Evolutionary conservation across 2,888 invertebrate genomes (phyloP).

Genomic region (Coleophora deauratella): DNA sequence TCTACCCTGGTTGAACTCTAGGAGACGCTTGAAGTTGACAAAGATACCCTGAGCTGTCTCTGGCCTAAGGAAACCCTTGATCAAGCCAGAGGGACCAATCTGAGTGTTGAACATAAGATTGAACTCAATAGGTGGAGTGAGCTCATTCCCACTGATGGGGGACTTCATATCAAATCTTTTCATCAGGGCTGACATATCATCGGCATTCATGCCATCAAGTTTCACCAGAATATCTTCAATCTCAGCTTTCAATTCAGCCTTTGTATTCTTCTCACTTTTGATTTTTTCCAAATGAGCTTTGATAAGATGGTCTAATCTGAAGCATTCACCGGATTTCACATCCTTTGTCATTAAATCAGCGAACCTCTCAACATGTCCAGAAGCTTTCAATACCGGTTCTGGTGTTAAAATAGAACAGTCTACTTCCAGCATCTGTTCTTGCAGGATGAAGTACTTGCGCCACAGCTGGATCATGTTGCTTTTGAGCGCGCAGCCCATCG

Average conservation of each 20-base stretch:
- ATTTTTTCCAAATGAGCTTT: conserved; percentile 94
- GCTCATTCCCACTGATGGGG: conserved; percentile 94
- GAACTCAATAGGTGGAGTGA: conserved; percentile 97
- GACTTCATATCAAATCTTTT: conserved; percentile 94
- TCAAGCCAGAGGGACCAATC: conserved; percentile 96
- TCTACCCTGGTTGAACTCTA: conserved; percentile 97
- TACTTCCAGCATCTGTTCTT: conserved; percentile 99
- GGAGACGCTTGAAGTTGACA: conserved; percentile 97
- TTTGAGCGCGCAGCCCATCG: conserved; percentile 99
- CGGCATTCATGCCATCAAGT: conserved; percentile 93
- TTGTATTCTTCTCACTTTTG: conserved; percentile 86
- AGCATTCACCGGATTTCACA: conserved; percentile 95
- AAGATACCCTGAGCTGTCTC: conserved; percentile 99
- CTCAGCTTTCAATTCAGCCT: conserved; percentile 80
- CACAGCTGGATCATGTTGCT: conserved; percentile 94
- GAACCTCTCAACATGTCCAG: conserved; percentile 99
- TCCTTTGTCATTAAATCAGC: conserved; percentile 99
- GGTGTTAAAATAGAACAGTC: conserved; percentile 98
- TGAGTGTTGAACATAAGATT: conserved; percentile 99
- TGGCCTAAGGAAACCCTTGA: conserved; percentile 96
- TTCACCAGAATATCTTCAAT: conserved; percentile 85
- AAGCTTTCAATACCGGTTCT: conserved; percentile 97
- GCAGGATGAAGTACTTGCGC: conserved; percentile 96
- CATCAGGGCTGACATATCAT: conserved; percentile 91
- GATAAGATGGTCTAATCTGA: conserved; percentile 97